Conservation (phyloP, 1,140 invertebrate genomes). For the Drosophila lacertosa region DNA sequence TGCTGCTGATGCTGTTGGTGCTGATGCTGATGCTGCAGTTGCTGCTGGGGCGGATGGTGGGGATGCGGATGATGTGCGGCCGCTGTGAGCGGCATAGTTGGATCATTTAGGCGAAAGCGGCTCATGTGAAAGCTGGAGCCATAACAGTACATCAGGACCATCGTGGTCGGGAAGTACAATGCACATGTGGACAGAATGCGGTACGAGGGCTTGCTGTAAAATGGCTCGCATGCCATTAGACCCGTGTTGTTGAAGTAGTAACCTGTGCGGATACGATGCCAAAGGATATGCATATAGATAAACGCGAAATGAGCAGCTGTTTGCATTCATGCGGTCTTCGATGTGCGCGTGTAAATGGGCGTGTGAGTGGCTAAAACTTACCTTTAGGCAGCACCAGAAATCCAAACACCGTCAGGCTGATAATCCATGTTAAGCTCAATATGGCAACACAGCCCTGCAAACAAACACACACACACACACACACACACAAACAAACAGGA, state of each 20-base stretch:
- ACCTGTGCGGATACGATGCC: slow-evolving; percentile 85
- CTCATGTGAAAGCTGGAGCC: slow-evolving; percentile 94
- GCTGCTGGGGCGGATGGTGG: slow-evolving; percentile 56
- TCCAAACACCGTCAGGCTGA: slow-evolving; percentile 91
- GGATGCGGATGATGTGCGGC: slow-evolving; percentile 78
- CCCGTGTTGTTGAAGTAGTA: slow-evolving; percentile 94
- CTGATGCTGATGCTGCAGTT: slow-evolving; percentile 21
- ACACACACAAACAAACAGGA: slow-evolving; percentile 20
- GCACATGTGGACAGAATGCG: slow-evolving; percentile 92
- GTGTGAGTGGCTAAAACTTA: slow-evolving; percentile 34
- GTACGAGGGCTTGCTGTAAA: slow-evolving; percentile 89
- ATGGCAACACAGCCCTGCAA: slow-evolving; percentile 91
- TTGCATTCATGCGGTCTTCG: slow-evolving; percentile 14
- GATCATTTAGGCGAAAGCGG: slow-evolving; percentile 89
- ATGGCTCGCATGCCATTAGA: slow-evolving; percentile 93
- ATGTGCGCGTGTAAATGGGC: neutral
- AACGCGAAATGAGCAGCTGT: slow-evolving; percentile 22
- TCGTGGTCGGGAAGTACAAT: slow-evolving; percentile 94
- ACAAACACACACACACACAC: slow-evolving; percentile 16
- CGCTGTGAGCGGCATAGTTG: slow-evolving; percentile 82
- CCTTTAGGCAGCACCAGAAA: slow-evolving; percentile 91
- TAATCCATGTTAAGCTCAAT: slow-evolving; percentile 92
- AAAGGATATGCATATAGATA: slow-evolving; percentile 10
- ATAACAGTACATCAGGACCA: slow-evolving; percentile 95
- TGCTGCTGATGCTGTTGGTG: slow-evolving; percentile 25